Evolutionary conservation across 2,888 invertebrate genomes (phyloP).

Genomic region (Hanleya hanleyi): DNA sequence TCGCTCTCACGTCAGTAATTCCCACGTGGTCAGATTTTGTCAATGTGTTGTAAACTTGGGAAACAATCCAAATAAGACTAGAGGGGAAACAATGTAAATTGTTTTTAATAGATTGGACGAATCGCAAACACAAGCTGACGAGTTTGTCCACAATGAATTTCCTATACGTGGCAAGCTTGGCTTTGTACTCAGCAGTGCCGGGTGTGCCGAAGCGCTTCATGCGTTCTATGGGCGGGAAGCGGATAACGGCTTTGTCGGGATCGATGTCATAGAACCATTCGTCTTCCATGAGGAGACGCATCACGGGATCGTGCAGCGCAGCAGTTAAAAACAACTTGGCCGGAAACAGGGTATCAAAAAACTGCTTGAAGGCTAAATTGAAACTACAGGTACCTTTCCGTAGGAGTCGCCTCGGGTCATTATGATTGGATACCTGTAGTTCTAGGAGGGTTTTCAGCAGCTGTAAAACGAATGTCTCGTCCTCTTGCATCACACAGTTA

Average conservation of each 20-base stretch:
- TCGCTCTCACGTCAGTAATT: conserved; percentile 76
- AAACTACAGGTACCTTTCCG: conserved; percentile 88
- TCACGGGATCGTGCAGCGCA: conserved; percentile 91
- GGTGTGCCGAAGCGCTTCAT: conserved; percentile 84
- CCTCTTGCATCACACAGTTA: conserved; percentile 84
- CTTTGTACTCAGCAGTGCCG: conserved; percentile 82
- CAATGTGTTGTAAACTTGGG: conserved; percentile 74
- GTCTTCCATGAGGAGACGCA: conserved; percentile 90
- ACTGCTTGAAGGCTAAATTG: conserved; percentile 87
- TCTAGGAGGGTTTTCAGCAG: conserved; percentile 77
- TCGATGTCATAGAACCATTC: conserved; percentile 94
- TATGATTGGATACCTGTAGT: conserved; percentile 82
- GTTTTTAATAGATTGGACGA: conserved; percentile 86
- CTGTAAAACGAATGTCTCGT: conserved; percentile 77
- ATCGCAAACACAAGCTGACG: conserved; percentile 84
- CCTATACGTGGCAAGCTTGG: conserved; percentile 85
- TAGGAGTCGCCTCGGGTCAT: conserved; percentile 81
- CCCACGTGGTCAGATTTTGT: conserved; percentile 78
- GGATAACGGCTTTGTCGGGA: conserved; percentile 83
- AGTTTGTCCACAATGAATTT: conserved; percentile 83
- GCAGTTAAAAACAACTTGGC: conserved; percentile 95
- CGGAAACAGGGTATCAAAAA: conserved; percentile 91
- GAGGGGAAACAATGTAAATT: conserved; percentile 94
- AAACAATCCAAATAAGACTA: conserved; percentile 89
- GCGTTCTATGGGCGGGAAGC: conserved; percentile 79